Evolutionary conservation across 2,113 vertebrate species (phyloP).

Genomic region (Antechinus flavipes): DNA sequence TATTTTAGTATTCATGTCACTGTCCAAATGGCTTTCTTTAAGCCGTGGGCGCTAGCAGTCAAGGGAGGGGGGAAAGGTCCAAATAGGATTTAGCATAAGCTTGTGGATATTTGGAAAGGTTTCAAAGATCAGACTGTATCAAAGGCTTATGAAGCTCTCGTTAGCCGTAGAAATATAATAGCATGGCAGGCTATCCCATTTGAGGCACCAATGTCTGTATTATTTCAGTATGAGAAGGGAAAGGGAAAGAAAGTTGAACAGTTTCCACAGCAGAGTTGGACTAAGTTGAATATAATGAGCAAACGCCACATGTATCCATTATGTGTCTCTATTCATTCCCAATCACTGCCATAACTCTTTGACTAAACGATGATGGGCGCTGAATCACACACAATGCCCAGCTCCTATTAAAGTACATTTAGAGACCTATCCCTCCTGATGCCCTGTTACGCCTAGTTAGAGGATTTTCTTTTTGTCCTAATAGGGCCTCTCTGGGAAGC

Average conservation of each 20-base stretch:
- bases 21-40: conserved; percentile 84
- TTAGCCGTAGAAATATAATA: conserved; percentile 94
- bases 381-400: conserved; percentile 91
- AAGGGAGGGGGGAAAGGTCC: conserved; percentile 86
- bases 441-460: conserved; percentile 93
- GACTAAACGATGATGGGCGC: conserved; percentile 91
- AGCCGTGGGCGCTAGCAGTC: conserved; percentile 89
- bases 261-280: conserved; percentile 88
- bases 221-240: conserved; percentile 92
- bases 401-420: conserved; percentile 95
- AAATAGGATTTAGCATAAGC: conserved; percentile 97
- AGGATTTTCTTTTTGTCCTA: conserved; percentile 93
- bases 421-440: conserved; percentile 88
- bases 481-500: conserved; percentile 88
- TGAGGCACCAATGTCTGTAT: conserved; percentile 89
- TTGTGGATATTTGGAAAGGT: conserved; percentile 94
- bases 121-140: conserved; percentile 97
- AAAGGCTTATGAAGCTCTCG: conserved; percentile 97
- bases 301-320: conserved; percentile 94
- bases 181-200: conserved; percentile 90
- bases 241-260: conserved; percentile 91
- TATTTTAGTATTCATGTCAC: conserved; percentile 89
- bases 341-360: conserved; percentile 91
- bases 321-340: conserved; percentile 85
- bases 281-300: conserved; percentile 97